Evolutionary conservation across 2,888 invertebrate species (phyloP).

Genomic region (Conus canariensis): DNA sequence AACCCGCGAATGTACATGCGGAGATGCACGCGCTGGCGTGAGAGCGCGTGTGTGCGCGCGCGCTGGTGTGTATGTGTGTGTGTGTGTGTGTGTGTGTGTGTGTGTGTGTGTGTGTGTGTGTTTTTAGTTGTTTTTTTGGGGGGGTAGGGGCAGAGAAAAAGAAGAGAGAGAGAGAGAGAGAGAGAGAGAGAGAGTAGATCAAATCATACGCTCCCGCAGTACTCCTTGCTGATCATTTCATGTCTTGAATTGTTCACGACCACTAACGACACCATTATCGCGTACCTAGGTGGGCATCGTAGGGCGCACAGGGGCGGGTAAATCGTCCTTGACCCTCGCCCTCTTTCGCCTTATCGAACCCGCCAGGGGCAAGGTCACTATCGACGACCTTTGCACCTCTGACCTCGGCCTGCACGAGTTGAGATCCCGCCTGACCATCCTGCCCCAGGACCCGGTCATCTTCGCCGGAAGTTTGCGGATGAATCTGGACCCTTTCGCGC

Average conservation of each 20-base stretch:
- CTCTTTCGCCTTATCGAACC: constrained; percentile 25
- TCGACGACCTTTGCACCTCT: constrained; percentile 3
- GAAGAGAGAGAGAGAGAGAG: background rate
- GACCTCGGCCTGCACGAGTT: constrained; percentile 20
- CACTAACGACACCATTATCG: no score
- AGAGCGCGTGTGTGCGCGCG: no score
- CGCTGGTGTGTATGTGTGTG: no score
- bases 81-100: no score
- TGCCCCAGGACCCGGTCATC: constrained; percentile 89
- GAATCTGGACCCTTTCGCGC: constrained; percentile 94
- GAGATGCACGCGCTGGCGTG: no score
- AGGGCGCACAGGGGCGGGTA: constrained; percentile 26
- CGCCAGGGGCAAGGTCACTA: background rate
- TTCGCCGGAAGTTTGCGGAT: constrained; percentile 94
- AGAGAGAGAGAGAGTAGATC: background rate
- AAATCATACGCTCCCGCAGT: no score
- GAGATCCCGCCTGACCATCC: constrained; percentile 14
- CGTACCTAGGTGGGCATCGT: constrained; percentile 23
- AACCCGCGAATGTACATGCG: no score
- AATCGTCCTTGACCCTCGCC: constrained; percentile 27
- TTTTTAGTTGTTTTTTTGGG: no score
- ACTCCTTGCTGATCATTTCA: background rate
- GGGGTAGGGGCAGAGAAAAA: background rate
- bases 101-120: no score
- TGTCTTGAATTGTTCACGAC: background rate